Conservation (phyloP, 35 echinoderm and acorn worm species). For the Apostichopus californicus region DNA sequence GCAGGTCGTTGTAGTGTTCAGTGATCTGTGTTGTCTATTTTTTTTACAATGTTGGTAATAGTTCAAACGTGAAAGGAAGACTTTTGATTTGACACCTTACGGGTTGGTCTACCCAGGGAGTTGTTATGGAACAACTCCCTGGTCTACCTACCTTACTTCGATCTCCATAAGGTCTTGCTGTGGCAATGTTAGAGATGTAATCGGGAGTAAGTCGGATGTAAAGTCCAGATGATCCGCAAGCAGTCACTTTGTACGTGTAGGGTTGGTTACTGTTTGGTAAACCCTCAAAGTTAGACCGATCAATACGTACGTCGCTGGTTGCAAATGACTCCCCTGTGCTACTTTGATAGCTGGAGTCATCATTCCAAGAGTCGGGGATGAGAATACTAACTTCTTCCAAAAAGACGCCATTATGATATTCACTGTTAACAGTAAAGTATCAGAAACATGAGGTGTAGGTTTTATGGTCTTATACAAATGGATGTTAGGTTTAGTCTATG, state of each 20-base stretch:
- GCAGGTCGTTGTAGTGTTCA: no score
- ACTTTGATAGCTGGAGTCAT: background rate
- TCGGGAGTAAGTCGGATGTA: constrained; percentile 42
- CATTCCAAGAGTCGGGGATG: constrained; percentile 16
- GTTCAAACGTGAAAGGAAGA: no score
- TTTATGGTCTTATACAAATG: no score
- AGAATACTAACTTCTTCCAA: constrained; percentile 32
- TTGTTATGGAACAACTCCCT: no score
- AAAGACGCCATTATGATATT: constrained; percentile 35
- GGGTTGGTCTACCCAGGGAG: no score
- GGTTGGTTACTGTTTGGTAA: constrained; percentile 37
- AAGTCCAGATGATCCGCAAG: constrained; percentile 18
- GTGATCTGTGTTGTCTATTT: no score
- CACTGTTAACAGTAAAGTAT: background rate
- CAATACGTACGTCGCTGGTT: constrained; percentile 21
- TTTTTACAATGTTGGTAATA: no score
- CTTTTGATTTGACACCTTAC: no score
- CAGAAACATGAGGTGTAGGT: no score
- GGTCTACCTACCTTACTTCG: background rate
- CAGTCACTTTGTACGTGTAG: constrained; percentile 25
- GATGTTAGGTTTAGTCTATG: no score
- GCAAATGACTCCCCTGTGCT: constrained; percentile 4
- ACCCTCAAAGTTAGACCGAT: background rate
- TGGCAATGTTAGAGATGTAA: background rate
- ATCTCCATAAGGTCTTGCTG: constrained; percentile 20